phyloP scores from a whole-genome alignment of 1,140 invertebrate genomes.

The fruit fly (Drosophila melanogaster) region DNA sequence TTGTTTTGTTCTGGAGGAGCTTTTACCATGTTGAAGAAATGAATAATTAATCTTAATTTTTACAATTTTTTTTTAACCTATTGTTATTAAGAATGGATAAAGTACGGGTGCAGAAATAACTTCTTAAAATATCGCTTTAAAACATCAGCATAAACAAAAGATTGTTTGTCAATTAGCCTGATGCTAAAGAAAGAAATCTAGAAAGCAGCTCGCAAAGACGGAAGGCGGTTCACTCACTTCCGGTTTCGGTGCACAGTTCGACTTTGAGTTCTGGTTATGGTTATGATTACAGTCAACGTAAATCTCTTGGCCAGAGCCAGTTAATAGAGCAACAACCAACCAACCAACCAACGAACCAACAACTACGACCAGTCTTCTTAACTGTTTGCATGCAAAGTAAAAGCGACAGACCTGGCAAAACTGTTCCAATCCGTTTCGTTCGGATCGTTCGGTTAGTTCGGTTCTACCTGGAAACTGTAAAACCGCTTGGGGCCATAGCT shows the following conservation, averaged over 20 bases:
- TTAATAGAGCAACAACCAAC: slow-evolving; percentile 77
- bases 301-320: slow-evolving; percentile 57
- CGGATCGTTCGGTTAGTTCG: slow-evolving; percentile 24
- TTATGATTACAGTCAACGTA: slow-evolving; percentile 35
- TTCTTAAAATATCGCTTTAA: neutral
- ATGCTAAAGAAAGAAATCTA: neutral
- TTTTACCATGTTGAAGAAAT: neutral
- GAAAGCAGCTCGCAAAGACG: slow-evolving; percentile 3
- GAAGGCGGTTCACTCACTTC: slow-evolving; percentile 31
- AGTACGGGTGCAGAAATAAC: neutral
- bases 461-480: slow-evolving; percentile 40
- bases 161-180: slow-evolving; percentile 22
- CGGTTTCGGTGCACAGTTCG: slow-evolving; percentile 28
- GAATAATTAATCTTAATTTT: neutral
- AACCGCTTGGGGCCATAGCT: slow-evolving; percentile 18
- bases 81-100: neutral
- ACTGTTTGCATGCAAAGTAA: slow-evolving; percentile 72
- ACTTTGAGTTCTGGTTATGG: slow-evolving; percentile 8
- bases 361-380: slow-evolving; percentile 25
- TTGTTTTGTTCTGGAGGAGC: neutral
- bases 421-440: slow-evolving; percentile 41
- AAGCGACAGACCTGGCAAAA: slow-evolving; percentile 31
- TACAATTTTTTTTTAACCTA: too few species aligned
- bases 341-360: slow-evolving; percentile 38
- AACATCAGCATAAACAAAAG: slow-evolving; percentile 9